These are phyloP conservation scores for Pocillopora damicornis DNA, from an alignment of 64 coral and sea anemone species.

Conservation along the genomic window DNA sequence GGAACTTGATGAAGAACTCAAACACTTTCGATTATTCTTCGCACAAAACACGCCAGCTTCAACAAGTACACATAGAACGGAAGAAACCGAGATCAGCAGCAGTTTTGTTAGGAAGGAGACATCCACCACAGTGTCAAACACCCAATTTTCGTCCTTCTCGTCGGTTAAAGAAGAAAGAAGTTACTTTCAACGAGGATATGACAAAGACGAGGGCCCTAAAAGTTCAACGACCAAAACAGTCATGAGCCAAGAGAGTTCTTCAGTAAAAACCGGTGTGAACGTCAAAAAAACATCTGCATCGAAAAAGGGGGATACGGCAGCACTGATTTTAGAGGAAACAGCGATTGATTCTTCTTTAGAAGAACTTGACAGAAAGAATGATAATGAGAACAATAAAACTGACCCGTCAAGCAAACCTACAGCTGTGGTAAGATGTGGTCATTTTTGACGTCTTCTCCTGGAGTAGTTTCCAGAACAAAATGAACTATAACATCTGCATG, in stretches of 20 bases:
- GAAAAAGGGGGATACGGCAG: not conserved
- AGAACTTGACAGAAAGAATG: not conserved
- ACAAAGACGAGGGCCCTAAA: not conserved
- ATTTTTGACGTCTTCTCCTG: no score
- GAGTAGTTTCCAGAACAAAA: not conserved
- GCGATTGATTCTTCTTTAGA: slow-evolving; percentile 26
- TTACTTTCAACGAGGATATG: not conserved
- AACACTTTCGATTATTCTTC: slow-evolving; percentile 75
- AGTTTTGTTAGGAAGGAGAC: not conserved
- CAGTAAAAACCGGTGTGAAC: not conserved
- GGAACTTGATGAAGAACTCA: slow-evolving; percentile 87
- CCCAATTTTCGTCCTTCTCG: not conserved
- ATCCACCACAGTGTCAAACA: not conserved
- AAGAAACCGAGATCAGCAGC: not conserved
- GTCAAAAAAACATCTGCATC: not conserved
- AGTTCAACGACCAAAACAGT: not conserved
- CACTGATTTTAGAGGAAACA: not conserved
- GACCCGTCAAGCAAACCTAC: not conserved
- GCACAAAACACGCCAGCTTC: slow-evolving; percentile 36
- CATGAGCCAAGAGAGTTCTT: not conserved
- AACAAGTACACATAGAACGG: not conserved
- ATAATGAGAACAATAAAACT: not conserved
- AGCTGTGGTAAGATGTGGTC: slow-evolving; percentile 11
- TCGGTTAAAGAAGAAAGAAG: not conserved
- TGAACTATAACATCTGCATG: no score